Base-by-base conservation (phyloP, 2,888 invertebrate species). In the Perizoma affinitatum region DNA sequence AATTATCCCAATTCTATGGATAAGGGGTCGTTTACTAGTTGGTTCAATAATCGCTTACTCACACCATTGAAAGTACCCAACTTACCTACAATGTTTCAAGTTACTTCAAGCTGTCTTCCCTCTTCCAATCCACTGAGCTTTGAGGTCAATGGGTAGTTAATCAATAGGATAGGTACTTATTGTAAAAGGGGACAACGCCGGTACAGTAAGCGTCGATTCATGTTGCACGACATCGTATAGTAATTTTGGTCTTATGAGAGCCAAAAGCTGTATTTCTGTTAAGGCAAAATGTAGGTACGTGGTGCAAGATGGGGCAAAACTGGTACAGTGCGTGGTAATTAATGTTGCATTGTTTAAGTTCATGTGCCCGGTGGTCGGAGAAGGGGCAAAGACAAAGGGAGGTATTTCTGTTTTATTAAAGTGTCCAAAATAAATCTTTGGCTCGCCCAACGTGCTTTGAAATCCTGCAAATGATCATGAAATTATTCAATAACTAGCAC, bases 121-220 rank as follows among this genome's bases (percentile, higher is more conserved):
- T 55, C 10, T 62, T 58, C 54, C 62, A 47, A 11, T 35, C 35
- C 58, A 54, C 4, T 54, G 49, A 54, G 54, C 51, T 58, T 44
- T 54, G 44, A 62, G 62, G 58, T 58, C 58, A 54, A 54, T 51
- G 35, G 54, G 58, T 49, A 41, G 48, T 50, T 47, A 56, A 42
- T 45, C 44, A 53, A 49, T 55, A 40, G 51, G 40, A 54, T 33
- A 54, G 54, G 42, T 42, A 22, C 4, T 33, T 34, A 34, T 38
- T 38, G 47, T 22, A 38, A 8, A 5, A 54, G 34, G 35, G 42
- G 54, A 10, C 41, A 36, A 40, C 22, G 11, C 7, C 33, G 38
- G 22, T 38, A 47, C 9, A 55, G 48, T 48, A n/a, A n/a, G 6
- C 48, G 49, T 9, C 40, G n/a, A 6, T 49, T 44, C n/a, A 34